phyloP scores from a whole-genome alignment of 2,888 invertebrate species.

The Pocota personata region DNA sequence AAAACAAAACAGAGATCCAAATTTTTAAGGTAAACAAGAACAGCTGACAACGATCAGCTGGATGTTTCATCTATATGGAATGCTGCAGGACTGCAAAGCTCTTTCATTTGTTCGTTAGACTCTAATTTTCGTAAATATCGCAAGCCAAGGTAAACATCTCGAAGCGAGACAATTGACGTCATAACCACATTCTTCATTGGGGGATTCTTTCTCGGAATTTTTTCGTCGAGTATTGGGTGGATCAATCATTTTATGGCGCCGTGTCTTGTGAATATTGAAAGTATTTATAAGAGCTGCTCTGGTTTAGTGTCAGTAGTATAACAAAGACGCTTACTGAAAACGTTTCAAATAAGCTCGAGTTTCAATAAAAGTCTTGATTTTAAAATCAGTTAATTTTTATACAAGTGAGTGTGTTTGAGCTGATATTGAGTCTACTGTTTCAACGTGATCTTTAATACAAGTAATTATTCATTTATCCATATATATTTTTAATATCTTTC shows the following conservation, averaged over 20 bases:
- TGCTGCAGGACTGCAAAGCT: conserved; percentile 49
- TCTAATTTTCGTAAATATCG: conserved; percentile 20
- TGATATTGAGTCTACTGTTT: not conserved
- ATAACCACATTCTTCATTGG: conserved; percentile 17
- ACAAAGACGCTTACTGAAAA: conserved; percentile 43
- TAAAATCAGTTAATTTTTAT: not conserved
- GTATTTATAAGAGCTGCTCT: conserved; percentile 59
- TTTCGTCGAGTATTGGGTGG: conserved; percentile 7
- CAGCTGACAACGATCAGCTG: conserved; percentile 34
- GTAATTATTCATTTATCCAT: conserved; percentile 2
- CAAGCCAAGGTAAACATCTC: conserved; percentile 36
- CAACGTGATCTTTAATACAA: not conserved
- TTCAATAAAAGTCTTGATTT: not conserved
- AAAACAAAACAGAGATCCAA: conserved; percentile 7
- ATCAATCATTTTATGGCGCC: conserved; percentile 42
- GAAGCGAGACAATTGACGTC: conserved; percentile 47
- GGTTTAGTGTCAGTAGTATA: conserved; percentile 36
- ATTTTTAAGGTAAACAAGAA: conserved; percentile 33
- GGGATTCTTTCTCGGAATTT: conserved; percentile 60
- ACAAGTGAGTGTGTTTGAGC: not conserved
- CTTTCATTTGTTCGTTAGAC: conserved; percentile 2
- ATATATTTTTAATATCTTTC: not conserved
- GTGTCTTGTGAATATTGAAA: conserved; percentile 10
- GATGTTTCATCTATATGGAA: conserved; percentile 47
- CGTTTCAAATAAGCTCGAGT: conserved; percentile 28